phyloP scores from a whole-genome alignment of 2,797 vertebrate species.

The Molossus molossus region DNA sequence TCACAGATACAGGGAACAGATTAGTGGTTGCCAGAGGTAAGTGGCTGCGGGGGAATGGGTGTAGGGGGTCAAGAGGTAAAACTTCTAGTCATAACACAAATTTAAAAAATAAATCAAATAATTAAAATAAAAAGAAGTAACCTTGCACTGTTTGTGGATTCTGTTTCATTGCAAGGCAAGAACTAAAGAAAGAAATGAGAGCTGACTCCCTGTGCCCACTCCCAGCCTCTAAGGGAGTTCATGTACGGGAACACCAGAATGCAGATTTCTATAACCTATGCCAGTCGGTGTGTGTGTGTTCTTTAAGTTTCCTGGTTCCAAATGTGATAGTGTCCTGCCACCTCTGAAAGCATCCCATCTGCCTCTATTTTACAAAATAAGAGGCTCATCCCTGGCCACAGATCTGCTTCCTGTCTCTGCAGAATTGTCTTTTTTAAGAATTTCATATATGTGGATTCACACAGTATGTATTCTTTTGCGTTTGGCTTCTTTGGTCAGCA shows the following conservation, averaged over 20 bases:
- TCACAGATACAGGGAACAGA: not conserved
- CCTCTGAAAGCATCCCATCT: not conserved
- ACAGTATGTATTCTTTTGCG: not conserved
- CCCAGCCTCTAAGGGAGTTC: not conserved
- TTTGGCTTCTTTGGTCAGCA: not conserved
- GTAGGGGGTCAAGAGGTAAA: not conserved
- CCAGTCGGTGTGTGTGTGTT: not conserved
- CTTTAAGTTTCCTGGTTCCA: not conserved
- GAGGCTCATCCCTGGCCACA: not conserved
- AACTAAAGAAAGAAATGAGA: not conserved
- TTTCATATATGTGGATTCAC: not conserved
- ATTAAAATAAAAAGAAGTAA: not conserved
- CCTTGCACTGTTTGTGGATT: not conserved
- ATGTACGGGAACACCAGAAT: accelerated
- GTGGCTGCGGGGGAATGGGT: not conserved
- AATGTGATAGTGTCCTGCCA: not conserved
- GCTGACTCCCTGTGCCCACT: too few species aligned
- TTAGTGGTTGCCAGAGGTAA: not conserved
- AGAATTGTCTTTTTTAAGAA: not conserved
- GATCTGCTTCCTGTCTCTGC: not conserved
- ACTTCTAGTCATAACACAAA: not conserved
- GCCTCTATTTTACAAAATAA: not conserved
- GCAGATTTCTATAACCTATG: not conserved
- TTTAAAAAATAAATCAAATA: not conserved
- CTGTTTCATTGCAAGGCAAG: not conserved